phyloP scores from a whole-genome alignment of 1,140 invertebrate genomes.

The Lasioglossum albipes region DNA sequence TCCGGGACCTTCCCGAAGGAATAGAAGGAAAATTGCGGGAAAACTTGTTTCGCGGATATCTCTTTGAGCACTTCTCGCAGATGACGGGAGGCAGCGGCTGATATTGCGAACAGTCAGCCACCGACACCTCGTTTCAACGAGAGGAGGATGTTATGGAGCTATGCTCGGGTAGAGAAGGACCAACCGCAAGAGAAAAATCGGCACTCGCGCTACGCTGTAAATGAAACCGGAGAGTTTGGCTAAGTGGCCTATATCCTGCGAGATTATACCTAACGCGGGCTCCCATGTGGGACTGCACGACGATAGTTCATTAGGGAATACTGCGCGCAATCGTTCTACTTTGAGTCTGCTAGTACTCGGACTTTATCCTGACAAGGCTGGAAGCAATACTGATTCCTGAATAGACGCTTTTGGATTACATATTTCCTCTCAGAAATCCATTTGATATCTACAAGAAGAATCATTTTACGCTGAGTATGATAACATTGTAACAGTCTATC shows the following conservation, averaged over 20 bases:
- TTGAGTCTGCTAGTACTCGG: too few relatives aligned
- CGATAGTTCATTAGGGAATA: not conserved
- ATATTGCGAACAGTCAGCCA: constrained; percentile 66
- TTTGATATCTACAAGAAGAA: too few relatives aligned
- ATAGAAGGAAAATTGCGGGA: constrained; percentile 67
- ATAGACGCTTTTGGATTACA: too few relatives aligned
- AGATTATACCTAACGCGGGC: not conserved
- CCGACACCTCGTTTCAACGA: constrained; percentile 36
- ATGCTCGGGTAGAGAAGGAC: not conserved
- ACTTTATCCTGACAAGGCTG: too few relatives aligned
- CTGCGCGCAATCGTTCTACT: not conserved
- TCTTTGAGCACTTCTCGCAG: constrained; percentile 72
- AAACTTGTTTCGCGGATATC: constrained; percentile 75
- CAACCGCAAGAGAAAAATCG: constrained; percentile 28
- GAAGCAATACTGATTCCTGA: too few relatives aligned
- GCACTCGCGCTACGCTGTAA: constrained; percentile 4
- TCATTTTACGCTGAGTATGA: too few relatives aligned
- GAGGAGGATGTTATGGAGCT: constrained; percentile 14
- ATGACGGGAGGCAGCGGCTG: constrained; percentile 66
- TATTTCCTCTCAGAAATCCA: too few relatives aligned
- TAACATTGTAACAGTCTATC: too few relatives aligned
- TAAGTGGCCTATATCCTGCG: not conserved
- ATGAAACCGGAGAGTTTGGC: constrained; percentile 6
- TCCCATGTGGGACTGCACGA: too few relatives aligned
- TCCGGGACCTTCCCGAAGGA: constrained; percentile 42